Percentiles rank a stretch among this genome's conserved stretches.
phyloP scores from a whole-genome alignment of 2,113 vertebrate species.

The rabbit (Oryctolagus cuniculus) region DNA sequence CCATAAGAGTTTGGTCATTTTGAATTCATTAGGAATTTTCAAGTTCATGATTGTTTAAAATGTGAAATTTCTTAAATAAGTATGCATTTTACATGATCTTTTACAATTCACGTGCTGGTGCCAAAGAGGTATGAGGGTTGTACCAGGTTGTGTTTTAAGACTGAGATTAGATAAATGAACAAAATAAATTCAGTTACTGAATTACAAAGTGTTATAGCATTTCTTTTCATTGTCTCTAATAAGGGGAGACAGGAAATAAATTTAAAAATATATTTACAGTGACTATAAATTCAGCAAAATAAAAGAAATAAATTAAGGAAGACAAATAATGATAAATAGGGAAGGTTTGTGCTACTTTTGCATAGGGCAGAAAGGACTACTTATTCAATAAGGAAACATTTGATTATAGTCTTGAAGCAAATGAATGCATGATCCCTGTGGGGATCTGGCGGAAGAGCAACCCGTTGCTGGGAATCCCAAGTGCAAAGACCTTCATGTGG shows the following conservation, averaged over 20 bases:
- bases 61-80: constrained; percentile 2
- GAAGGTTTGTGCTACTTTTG: background rate
- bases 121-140: background rate
- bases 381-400: background rate
- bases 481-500: background rate
- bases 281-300: constrained; percentile 46
- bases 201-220: background rate
- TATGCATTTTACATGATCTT: background rate
- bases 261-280: background rate
- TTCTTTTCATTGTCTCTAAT: background rate
- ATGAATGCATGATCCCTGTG: background rate
- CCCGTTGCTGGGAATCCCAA: background rate
- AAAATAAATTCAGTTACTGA: constrained; percentile 29
- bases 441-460: background rate
- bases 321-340: background rate
- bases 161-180: background rate
- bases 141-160: constrained; percentile 25
- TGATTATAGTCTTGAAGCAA: background rate
- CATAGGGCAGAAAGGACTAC: background rate
- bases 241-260: background rate
- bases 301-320: constrained; percentile 5
- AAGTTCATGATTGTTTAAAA: constrained; percentile 2
- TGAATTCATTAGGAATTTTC: constrained; percentile 37
- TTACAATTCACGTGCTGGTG: background rate
- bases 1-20: background rate